Percentiles rank a stretch among this genome's conserved stretches.
Conservation (phyloP, 2,797 vertebrate genomes). For the Poeciliopsis paucimaculata region DNA sequence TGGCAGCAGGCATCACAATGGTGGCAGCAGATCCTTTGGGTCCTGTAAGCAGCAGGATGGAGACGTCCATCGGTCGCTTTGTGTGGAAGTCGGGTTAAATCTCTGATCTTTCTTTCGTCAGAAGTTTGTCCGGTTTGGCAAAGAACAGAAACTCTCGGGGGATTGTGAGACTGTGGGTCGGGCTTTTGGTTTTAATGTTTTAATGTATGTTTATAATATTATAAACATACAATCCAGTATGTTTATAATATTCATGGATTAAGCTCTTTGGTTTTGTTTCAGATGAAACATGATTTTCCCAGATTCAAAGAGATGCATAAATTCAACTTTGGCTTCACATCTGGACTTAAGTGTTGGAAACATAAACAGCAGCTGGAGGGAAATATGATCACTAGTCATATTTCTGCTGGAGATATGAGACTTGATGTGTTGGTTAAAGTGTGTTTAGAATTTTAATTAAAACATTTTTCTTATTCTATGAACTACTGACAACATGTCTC, state of each 20-base stretch:
- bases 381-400: not conserved
- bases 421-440: not conserved
- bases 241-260: not conserved
- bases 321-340: conserved; percentile 30
- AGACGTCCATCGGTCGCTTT: not conserved
- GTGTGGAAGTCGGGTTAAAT: not conserved
- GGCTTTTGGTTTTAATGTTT: not conserved
- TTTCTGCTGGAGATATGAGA: not conserved
- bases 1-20: not conserved
- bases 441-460: not conserved
- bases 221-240: no score
- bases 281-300: not conserved
- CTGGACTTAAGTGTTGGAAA: conserved; percentile 25
- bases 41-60: not conserved
- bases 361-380: conserved; percentile 12
- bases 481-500: no score
- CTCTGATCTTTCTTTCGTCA: not conserved
- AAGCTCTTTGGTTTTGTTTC: conserved; percentile 12
- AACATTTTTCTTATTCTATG: not conserved
- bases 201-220: not conserved
- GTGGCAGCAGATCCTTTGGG: not conserved
- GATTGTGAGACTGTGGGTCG: not conserved
- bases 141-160: not conserved
- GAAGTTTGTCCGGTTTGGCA: not conserved
- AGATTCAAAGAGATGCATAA: conserved; percentile 1